Conservation (phyloP, 2,888 invertebrate species). For the Lymantria monacha region DNA sequence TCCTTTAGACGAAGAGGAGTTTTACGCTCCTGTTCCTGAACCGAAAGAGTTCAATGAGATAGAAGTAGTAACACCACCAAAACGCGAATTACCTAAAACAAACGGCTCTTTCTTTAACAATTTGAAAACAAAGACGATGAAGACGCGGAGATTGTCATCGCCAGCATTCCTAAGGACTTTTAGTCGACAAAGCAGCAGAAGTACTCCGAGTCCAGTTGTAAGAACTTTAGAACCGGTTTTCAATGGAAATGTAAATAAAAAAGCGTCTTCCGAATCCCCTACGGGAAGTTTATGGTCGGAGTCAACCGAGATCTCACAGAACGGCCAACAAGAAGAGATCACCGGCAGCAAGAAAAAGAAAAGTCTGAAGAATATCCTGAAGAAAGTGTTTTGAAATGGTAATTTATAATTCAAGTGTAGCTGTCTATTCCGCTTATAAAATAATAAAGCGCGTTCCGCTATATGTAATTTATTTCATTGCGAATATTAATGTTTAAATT, state of each 20-base stretch:
- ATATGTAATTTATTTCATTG: conserved; percentile 70
- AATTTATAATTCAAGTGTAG: conserved; percentile 34
- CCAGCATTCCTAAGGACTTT: conserved; percentile 83
- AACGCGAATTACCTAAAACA: conserved; percentile 62
- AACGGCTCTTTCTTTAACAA: conserved; percentile 77
- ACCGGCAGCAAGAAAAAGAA: conserved; percentile 82
- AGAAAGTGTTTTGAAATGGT: conserved; percentile 87
- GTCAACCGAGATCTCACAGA: conserved; percentile 71
- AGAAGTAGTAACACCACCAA: conserved; percentile 39
- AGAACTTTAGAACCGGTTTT: conserved; percentile 60
- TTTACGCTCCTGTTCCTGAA: conserved; percentile 73
- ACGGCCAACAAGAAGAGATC: conserved; percentile 57
- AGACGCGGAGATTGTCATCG: conserved; percentile 80
- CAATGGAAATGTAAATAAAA: conserved; percentile 61
- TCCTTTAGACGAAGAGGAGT: conserved; percentile 81
- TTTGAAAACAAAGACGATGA: conserved; percentile 73
- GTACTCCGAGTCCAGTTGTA: conserved; percentile 65
- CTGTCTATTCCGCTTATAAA: conserved; percentile 36
- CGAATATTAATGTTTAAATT: conserved; percentile 61
- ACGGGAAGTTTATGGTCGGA: conserved; percentile 76
- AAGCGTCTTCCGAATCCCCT: conserved; percentile 69
- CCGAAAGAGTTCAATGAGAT: conserved; percentile 64
- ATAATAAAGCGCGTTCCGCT: conserved; percentile 45
- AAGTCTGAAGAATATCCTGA: conserved; percentile 89
- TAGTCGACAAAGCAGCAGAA: conserved; percentile 73